phyloP scores from a whole-genome alignment of 2,888 invertebrate genomes.

The Neuroscelio doddi region DNA sequence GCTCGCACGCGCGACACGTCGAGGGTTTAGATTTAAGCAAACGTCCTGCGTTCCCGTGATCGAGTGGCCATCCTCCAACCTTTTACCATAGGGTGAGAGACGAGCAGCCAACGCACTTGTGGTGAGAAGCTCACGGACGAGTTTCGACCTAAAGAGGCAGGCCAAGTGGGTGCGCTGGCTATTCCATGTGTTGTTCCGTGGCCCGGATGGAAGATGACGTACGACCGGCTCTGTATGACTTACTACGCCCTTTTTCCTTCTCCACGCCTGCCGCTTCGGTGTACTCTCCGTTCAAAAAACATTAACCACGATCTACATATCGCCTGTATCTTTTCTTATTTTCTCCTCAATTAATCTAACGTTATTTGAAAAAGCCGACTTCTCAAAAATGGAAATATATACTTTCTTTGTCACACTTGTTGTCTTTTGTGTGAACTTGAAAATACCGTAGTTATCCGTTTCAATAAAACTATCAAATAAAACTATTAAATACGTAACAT shows the following conservation, averaged over 20 bases:
- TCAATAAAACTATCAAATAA: too few relatives aligned
- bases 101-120: slow-evolving; percentile 36
- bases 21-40: slow-evolving; percentile 36
- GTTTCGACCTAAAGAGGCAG: slow-evolving; percentile 64
- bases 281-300: slow-evolving; percentile 66
- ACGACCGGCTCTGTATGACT: slow-evolving; percentile 69
- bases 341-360: too few relatives aligned
- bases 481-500: too few relatives aligned
- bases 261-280: slow-evolving; percentile 64
- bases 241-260: slow-evolving; percentile 71
- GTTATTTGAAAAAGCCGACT: too few relatives aligned
- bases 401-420: too few relatives aligned
- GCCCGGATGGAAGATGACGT: slow-evolving; percentile 70
- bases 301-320: too few relatives aligned
- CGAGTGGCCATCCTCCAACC: slow-evolving; percentile 56
- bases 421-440: too few relatives aligned
- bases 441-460: too few relatives aligned
- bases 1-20: slow-evolving; percentile 50
- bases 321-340: too few relatives aligned
- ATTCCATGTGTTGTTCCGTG: slow-evolving; percentile 66
- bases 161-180: slow-evolving; percentile 61
- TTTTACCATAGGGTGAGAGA: slow-evolving; percentile 50
- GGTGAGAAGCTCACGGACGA: slow-evolving; percentile 47
- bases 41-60: slow-evolving; percentile 50
- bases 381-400: too few relatives aligned